Percentiles rank a stretch among this genome's conserved stretches.
phyloP scores from a whole-genome alignment of 2,888 invertebrate species.

The Tachina grossa region DNA sequence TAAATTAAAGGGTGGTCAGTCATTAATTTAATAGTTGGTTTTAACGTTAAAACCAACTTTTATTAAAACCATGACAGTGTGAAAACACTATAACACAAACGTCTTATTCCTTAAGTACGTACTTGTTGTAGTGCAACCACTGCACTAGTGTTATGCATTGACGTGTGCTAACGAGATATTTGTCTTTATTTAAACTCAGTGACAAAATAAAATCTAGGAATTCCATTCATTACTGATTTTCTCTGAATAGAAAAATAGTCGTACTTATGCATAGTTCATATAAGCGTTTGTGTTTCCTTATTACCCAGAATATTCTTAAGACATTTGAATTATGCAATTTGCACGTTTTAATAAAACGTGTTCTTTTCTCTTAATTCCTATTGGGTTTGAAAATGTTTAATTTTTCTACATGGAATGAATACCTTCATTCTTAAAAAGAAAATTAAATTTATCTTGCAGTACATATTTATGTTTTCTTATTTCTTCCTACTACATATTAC shows the following conservation, averaged over 20 bases:
- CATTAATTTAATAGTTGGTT: too few relatives aligned
- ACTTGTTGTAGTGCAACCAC: background rate
- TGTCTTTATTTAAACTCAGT: constrained; percentile 5
- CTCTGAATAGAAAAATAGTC: constrained; percentile 15
- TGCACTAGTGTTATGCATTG: background rate
- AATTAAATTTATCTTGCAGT: constrained; percentile 11
- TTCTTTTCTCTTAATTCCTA: background rate
- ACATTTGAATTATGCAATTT: constrained; percentile 6
- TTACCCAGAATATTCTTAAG: constrained; percentile 1
- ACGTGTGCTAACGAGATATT: constrained; percentile 24
- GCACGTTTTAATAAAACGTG: constrained; percentile 24
- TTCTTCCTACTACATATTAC: constrained; percentile 35
- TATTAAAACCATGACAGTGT: too few relatives aligned
- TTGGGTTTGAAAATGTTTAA: constrained; percentile 4
- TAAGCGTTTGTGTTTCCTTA: background rate
- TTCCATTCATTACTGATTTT: constrained; percentile 8
- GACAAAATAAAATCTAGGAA: background rate
- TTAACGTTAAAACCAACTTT: too few relatives aligned
- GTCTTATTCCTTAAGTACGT: background rate
- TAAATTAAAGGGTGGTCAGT: too few relatives aligned
- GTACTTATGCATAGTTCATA: background rate
- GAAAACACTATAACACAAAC: too few relatives aligned
- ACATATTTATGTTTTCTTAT: constrained; percentile 4
- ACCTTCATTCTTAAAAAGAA: background rate
- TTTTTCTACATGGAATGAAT: background rate